Conservation (phyloP, 2,797 vertebrate genomes). For the Luscinia megarhynchos region DNA sequence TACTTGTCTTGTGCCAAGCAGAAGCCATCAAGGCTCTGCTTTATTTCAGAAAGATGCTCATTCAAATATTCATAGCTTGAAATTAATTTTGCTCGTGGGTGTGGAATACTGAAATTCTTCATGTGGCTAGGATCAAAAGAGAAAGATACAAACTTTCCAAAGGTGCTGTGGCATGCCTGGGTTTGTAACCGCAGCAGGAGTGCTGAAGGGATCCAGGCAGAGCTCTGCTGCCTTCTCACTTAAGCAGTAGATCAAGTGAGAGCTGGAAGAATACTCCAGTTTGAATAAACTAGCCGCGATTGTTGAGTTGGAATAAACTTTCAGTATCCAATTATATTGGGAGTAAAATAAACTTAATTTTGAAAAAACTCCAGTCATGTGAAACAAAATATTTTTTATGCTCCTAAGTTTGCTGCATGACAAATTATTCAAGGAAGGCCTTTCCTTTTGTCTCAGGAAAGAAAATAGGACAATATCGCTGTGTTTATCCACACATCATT, state of each 20-base stretch:
- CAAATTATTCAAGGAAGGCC: not conserved
- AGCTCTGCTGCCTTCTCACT: not conserved
- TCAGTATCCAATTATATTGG: not conserved
- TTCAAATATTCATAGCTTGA: not conserved
- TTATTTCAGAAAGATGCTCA: not conserved
- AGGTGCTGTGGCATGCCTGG: not conserved
- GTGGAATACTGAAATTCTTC: not conserved
- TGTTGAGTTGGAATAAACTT: not conserved
- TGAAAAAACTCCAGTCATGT: not conserved
- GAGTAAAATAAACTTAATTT: not conserved
- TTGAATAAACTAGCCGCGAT: not conserved
- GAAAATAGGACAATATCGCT: not conserved
- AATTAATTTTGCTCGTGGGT: not conserved
- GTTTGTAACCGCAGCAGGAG: not conserved
- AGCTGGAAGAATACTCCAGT: not conserved
- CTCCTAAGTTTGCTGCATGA: not conserved
- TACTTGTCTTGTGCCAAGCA: not conserved
- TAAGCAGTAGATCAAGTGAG: not conserved
- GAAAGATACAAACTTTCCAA: not conserved
- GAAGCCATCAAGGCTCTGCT: not conserved
- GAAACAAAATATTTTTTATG: not conserved
- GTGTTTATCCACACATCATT: not conserved
- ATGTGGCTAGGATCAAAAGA: not conserved
- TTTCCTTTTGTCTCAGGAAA: not conserved
- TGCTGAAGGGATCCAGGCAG: rapidly evolving